These are phyloP conservation scores for Heliopora coerulea DNA, from an alignment of 92 coral and sea anemone species.

Conservation along the genomic window DNA sequence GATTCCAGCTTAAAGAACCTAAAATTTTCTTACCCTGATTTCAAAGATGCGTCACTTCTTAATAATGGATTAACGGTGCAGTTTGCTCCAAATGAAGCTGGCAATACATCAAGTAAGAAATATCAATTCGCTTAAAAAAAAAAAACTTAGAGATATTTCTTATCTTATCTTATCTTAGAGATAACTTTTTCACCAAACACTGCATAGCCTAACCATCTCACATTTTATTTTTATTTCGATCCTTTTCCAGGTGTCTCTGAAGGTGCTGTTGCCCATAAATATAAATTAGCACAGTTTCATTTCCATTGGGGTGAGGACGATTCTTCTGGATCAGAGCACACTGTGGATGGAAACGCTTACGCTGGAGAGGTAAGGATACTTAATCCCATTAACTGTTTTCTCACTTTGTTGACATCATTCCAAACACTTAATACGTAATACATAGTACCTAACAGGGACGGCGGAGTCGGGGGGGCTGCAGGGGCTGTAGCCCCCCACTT, in stretches of 20 bases:
- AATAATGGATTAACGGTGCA: slow-evolving; percentile 43
- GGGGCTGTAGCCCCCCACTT: too few relatives aligned
- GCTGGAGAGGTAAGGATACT: slow-evolving; percentile 54
- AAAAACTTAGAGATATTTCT: not conserved
- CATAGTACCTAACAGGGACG: too few relatives aligned
- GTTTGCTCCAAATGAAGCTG: slow-evolving; percentile 23
- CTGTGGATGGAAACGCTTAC: slow-evolving; percentile 63
- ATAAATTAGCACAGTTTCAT: slow-evolving; percentile 54
- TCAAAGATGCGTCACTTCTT: slow-evolving; percentile 23
- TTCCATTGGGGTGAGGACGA: slow-evolving; percentile 64
- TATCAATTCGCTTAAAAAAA: not conserved
- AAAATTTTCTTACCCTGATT: slow-evolving; percentile 41
- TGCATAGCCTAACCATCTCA: not conserved
- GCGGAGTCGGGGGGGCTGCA: too few relatives aligned
- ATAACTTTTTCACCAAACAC: not conserved
- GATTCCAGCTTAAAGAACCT: slow-evolving; percentile 56
- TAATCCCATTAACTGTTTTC: too few relatives aligned
- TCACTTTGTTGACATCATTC: too few relatives aligned
- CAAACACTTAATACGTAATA: too few relatives aligned
- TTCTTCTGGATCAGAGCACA: slow-evolving; percentile 65
- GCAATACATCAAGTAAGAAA: slow-evolving; percentile 41
- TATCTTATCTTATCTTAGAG: not conserved
- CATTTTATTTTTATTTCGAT: not conserved
- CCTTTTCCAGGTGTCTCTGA: slow-evolving; percentile 3
- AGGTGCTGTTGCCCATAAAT: slow-evolving; percentile 26